phyloP scores from a whole-genome alignment of 2,888 invertebrate species.

The Lasioglossum figueresi region DNA sequence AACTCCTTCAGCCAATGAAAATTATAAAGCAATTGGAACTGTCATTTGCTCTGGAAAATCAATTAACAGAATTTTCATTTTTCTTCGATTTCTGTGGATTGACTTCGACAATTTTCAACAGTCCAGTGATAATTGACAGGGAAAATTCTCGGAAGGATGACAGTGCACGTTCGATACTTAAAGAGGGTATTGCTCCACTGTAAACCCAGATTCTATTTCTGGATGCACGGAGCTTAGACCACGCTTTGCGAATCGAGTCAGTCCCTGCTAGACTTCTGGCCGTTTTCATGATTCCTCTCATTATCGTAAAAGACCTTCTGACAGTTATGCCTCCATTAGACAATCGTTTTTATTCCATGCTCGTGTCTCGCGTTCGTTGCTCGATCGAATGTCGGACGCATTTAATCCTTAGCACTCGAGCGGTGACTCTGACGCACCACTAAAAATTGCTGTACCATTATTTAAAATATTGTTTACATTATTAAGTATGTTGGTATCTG shows the following conservation, averaged over 20 bases:
- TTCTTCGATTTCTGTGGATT: background rate
- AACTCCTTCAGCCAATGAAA: background rate
- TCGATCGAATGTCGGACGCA: background rate
- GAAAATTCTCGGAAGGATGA: constrained; percentile 30
- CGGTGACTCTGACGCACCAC: too few relatives aligned
- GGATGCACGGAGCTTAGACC: constrained; percentile 45
- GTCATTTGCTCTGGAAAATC: background rate
- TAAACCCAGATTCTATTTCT: constrained; percentile 73
- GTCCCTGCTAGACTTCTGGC: background rate
- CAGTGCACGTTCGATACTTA: constrained; percentile 59
- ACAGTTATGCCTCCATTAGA: background rate
- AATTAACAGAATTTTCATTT: background rate
- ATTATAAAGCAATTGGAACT: too few relatives aligned
- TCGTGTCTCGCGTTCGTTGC: background rate
- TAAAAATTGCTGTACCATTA: too few relatives aligned
- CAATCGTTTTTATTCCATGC: background rate
- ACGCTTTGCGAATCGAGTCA: constrained; percentile 25
- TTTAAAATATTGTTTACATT: too few relatives aligned
- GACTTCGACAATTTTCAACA: background rate
- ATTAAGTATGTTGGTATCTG: too few relatives aligned
- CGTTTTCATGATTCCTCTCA: constrained; percentile 28
- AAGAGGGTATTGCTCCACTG: constrained; percentile 70
- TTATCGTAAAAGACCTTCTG: constrained; percentile 26
- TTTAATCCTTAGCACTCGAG: background rate
- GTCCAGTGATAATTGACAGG: background rate